A percentile compares a stretch with the other conserved stretches of the same genome.
phyloP scores from a whole-genome alignment of 2,888 invertebrate species.

The Pseudococcus longispinus region DNA sequence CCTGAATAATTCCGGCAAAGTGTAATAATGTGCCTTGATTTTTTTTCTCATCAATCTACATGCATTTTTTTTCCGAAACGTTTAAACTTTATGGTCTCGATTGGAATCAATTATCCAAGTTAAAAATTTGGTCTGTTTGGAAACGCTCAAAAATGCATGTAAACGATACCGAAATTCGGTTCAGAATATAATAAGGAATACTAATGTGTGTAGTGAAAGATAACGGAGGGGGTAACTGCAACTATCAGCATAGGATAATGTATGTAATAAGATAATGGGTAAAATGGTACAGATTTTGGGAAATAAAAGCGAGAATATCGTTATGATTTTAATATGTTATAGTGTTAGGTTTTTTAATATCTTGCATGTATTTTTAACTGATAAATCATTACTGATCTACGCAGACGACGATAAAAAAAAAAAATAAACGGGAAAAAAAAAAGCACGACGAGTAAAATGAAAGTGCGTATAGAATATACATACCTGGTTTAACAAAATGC shows the following conservation, averaged over 20 bases:
- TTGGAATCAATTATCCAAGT: neutral
- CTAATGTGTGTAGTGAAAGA: constrained; percentile 21
- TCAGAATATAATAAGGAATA: neutral
- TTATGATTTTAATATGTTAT: constrained; percentile 19
- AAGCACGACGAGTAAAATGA: constrained; percentile 1
- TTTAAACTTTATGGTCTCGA: neutral
- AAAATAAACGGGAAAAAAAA: neutral
- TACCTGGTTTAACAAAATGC: constrained; percentile 36
- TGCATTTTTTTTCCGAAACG: neutral
- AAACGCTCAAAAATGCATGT: constrained; percentile 14
- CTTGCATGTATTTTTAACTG: neutral
- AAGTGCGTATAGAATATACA: constrained; percentile 37
- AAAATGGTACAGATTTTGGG: neutral
- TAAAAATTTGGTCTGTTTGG: neutral
- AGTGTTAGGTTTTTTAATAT: constrained; percentile 15
- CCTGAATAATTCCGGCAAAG: constrained; percentile 36
- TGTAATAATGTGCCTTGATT: constrained; percentile 39
- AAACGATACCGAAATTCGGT: neutral
- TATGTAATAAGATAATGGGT: neutral
- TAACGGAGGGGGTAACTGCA: constrained; percentile 54
- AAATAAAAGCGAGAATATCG: constrained; percentile 1
- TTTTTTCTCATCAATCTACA: neutral
- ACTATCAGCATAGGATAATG: constrained; percentile 39
- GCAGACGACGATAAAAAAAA: constrained; percentile 2
- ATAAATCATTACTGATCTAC: neutral